Evolutionary conservation across 1,140 invertebrate species (phyloP).

Genomic region (Drosophila simulans): DNA sequence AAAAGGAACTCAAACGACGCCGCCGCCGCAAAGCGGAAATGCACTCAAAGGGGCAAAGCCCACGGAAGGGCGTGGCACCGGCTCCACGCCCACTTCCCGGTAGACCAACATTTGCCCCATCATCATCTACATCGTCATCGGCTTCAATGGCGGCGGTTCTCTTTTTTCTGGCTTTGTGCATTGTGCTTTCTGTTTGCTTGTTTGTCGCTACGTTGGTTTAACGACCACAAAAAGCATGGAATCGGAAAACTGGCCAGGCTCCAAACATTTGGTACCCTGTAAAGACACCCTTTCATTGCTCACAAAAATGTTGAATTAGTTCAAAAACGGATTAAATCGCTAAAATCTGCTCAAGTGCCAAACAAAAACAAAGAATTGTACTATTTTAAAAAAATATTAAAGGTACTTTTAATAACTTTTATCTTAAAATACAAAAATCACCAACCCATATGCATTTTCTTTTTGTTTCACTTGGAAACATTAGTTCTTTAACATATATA

Average conservation of each 20-base stretch:
- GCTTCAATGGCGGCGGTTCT: conserved; percentile 45
- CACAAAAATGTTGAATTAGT: neutral
- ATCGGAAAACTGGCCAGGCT: neutral
- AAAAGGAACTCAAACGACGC: conserved; percentile 47
- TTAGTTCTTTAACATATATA: no score
- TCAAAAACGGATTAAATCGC: neutral
- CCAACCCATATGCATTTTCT: no score
- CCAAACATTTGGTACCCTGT: conserved; percentile 6
- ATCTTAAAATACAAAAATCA: no score
- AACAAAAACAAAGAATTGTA: no score
- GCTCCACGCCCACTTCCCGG: conserved; percentile 1
- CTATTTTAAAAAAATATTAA: no score
- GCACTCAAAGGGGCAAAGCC: conserved; percentile 62
- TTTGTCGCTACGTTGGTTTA: conserved; percentile 51
- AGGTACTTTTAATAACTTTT: no score
- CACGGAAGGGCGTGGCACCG: conserved; percentile 6
- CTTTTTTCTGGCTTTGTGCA: conserved; percentile 39
- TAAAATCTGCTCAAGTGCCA: no score
- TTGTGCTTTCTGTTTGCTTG: conserved; percentile 45
- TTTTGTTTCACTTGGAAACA: neutral
- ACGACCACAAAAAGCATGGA: conserved; percentile 34
- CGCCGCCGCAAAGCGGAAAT: conserved; percentile 61
- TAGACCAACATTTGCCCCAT: neutral
- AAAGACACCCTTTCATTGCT: neutral
- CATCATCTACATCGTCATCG: conserved; percentile 31